A percentile compares a stretch with the other conserved stretches of the same genome.
Conservation (phyloP, 1,140 invertebrate genomes). For the Antheraea pernyi region DNA sequence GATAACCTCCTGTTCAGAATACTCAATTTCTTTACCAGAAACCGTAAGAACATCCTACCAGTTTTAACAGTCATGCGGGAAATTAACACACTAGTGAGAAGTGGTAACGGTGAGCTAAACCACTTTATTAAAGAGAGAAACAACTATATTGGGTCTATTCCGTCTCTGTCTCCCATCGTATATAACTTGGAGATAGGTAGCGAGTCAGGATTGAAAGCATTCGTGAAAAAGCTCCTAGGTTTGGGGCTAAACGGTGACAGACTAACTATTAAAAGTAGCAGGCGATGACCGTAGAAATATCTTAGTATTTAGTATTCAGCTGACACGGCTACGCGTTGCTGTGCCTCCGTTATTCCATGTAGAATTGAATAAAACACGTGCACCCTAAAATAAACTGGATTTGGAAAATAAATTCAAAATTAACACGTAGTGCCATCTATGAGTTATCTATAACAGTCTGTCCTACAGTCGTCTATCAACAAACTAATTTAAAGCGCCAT, state of each 20-base stretch:
- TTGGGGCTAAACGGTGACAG: slow-evolving; percentile 32
- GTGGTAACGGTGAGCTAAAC: slow-evolving; percentile 42
- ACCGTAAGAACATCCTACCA: slow-evolving; percentile 40
- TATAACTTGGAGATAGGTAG: slow-evolving; percentile 44
- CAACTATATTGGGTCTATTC: slow-evolving; percentile 38
- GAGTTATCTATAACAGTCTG: too few species aligned
- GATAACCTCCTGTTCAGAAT: slow-evolving; percentile 43
- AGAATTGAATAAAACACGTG: too few species aligned
- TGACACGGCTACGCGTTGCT: too few species aligned
- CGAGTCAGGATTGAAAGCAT: slow-evolving; percentile 28
- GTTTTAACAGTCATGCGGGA: slow-evolving; percentile 47
- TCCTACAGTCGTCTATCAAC: too few species aligned
- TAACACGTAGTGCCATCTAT: too few species aligned
- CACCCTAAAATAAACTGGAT: too few species aligned
- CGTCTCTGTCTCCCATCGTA: slow-evolving; percentile 24
- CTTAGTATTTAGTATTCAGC: too few species aligned
- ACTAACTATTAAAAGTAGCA: slow-evolving; percentile 28
- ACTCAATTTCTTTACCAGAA: slow-evolving; percentile 38
- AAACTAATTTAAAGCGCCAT: too few species aligned
- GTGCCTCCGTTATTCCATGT: too few species aligned
- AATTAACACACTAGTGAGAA: slow-evolving; percentile 51
- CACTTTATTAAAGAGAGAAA: slow-evolving; percentile 48
- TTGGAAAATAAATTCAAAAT: too few species aligned
- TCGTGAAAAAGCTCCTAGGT: slow-evolving; percentile 51
- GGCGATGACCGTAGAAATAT: background rate